A percentile compares a stretch with the other conserved stretches of the same genome.
Evolutionary conservation across 1,140 invertebrate genomes (phyloP).

Genomic region (Helicoverpa zea): DNA sequence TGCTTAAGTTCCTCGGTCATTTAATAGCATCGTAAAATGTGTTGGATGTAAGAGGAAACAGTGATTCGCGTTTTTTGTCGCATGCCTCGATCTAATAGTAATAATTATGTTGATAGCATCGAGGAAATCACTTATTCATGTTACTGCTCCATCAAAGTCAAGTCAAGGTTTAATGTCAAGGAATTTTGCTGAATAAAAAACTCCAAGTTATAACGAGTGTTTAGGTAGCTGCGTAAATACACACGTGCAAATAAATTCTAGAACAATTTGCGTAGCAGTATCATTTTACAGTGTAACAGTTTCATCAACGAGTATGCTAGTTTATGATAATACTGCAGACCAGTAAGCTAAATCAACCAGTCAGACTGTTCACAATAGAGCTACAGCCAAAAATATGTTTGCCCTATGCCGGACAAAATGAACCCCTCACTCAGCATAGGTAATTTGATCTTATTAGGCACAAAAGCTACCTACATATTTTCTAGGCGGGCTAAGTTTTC

Average conservation of each 20-base stretch:
- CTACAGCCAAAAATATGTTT: too few relatives aligned
- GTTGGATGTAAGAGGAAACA: slow-evolving; percentile 4
- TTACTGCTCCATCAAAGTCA: not conserved
- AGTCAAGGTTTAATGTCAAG: slow-evolving; percentile 29
- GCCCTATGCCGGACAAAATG: too few relatives aligned
- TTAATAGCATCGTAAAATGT: slow-evolving; percentile 32
- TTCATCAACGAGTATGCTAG: not conserved
- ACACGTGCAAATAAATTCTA: not conserved
- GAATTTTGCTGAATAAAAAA: slow-evolving; percentile 4
- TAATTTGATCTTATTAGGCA: too few relatives aligned
- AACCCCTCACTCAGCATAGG: too few relatives aligned
- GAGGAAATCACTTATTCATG: slow-evolving; percentile 8
- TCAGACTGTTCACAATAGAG: too few relatives aligned
- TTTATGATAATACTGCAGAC: not conserved
- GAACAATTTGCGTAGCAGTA: not conserved
- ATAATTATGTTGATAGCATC: not conserved
- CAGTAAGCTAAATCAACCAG: not conserved
- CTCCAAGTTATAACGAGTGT: too few relatives aligned
- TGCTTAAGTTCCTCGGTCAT: slow-evolving; percentile 26
- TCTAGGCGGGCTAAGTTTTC: too few relatives aligned
- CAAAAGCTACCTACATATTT: too few relatives aligned
- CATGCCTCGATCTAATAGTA: slow-evolving; percentile 33
- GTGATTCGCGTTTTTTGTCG: slow-evolving; percentile 37
- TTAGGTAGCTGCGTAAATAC: too few relatives aligned
- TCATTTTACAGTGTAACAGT: not conserved